phyloP scores from a whole-genome alignment of 2,113 vertebrate genomes.

The Nothoprocta pentlandii region DNA sequence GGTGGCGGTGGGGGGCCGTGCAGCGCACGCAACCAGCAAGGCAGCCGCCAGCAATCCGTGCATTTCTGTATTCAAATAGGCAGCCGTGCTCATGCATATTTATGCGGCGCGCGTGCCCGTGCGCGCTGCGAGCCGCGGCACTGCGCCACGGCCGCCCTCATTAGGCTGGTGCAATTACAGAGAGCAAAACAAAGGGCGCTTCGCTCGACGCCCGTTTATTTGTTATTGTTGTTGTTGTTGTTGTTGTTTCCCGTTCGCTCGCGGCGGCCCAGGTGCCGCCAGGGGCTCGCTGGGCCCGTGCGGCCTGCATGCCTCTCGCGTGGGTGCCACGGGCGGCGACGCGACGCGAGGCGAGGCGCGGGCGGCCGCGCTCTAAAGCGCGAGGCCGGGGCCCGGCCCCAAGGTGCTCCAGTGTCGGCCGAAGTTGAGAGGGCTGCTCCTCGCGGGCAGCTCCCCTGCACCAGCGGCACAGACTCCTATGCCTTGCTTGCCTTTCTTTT shows the following conservation, averaged over 20 bases:
- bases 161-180: constrained; percentile 80
- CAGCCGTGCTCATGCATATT: constrained; percentile 79
- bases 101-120: constrained; percentile 69
- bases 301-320: constrained; percentile 87
- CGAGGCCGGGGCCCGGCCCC: constrained; percentile 81
- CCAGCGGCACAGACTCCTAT: constrained; percentile 77
- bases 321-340: constrained; percentile 80
- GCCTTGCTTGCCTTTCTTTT: background rate
- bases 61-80: constrained; percentile 80
- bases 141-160: constrained; percentile 68
- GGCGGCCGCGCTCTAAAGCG: constrained; percentile 82
- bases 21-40: constrained; percentile 27
- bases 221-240: background rate
- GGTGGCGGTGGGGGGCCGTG: background rate
- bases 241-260: too few species aligned
- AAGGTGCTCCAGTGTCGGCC: constrained; percentile 83
- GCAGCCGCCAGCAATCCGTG: constrained; percentile 65
- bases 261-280: constrained; percentile 66
- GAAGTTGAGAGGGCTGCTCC: constrained; percentile 87
- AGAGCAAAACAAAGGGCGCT: constrained; percentile 69
- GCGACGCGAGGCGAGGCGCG: constrained; percentile 81
- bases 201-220: constrained; percentile 4
- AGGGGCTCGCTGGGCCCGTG: constrained; percentile 79
- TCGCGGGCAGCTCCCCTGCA: constrained; percentile 82
- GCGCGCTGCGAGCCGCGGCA: constrained; percentile 60